Base-by-base conservation (phyloP, 35 echinoderm and acorn worm species). In the Lytechinus pictus region DNA sequence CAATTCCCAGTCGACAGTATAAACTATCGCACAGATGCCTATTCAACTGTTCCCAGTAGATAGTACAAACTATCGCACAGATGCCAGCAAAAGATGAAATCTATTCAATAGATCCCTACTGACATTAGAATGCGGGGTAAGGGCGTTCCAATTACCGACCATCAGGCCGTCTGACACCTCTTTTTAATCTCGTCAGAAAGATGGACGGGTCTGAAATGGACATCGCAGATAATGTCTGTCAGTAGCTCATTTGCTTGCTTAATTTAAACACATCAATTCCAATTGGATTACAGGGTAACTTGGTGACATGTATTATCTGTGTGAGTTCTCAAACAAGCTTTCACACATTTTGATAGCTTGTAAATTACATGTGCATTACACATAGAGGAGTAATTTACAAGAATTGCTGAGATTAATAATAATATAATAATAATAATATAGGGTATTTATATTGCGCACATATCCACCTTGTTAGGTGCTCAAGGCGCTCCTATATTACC, bases 221-320 rank as follows among this genome's bases (percentile, higher is more conserved):
- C 66, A 79, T 79, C 14, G 21, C 16, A 79, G 66, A n/a, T 79
- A 5, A 79, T 3, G 66, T n/a, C 66, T n/a, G 1, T 79, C 66
- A 79, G 66, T 79, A 24, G 66, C 66, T n/a, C 66, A 79, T 79
- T 79, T 79, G 66, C 66, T 79, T n/a, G 66, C n/a, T 79, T 79
- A 79, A 79, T 24, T 79, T 79, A 79, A 79, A 79, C 66, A n/a
- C 16, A 79, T 79, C 66, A 79, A 79, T 79, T 79, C 19, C 6
- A 79, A 79, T 79, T 5, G 7, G n/a, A n/a, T 79, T n/a, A n/a
- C n/a, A 79, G 3, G 21, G 66, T 24, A 7, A 24, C 66, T 79
- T n/a, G 66, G 4, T n/a, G 66, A 79, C 21, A 79, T 24, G 19
- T 71, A 71, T 71, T 71, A 71, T 21, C 66, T 79, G 66, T 79